Base-by-base conservation (phyloP, 2,888 invertebrate species). In the Cloeon dipterum region DNA sequence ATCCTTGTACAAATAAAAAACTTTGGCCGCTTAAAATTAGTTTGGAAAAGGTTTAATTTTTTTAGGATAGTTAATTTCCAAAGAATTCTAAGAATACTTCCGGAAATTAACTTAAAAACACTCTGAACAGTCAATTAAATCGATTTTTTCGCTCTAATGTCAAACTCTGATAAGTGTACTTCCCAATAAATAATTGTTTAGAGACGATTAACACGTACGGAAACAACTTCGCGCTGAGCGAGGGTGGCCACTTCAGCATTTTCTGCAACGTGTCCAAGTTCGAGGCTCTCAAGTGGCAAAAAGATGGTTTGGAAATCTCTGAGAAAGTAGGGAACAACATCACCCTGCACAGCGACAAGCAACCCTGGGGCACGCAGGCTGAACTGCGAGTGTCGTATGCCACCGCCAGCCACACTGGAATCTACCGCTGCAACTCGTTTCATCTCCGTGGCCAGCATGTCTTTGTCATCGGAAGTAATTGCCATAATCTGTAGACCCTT, bases 371-470 rank as follows among this genome's bases (percentile, higher is more conserved):
- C 26, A 35, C 34, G 13, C 43, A n/a, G n/a, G 29, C 46, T 5
- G 42, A 44, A 26, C 44, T 47, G 14, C 39, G 18, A 32, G 46
- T 46, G 10, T 35, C 40, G 32, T 44, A 43, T 41, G 46, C 46
- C 21, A 41, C 44, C 26, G 39, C 42, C 35, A 36, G 39, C 25
- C 46, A 46, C 34, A 39, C 44, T 29, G 47, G 47, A 20, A 45
- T 44, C 32, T 47, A 46, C 38, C 46, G 42, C 40, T 47, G 47
- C 38, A 42, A 43, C 33, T 36, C 45, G 17, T 38, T 40, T 23
- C 36, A 35, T 32, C 17, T 20, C 16, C 25, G 32, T 20, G 25
- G 23, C 18, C 39, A 39, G 25, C 32, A 21, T 3, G 20, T 39
- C 18, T 39, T 23, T 29, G 39, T 39, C 10, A 18, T 39, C 16